These are phyloP conservation scores for Istiophorus platypterus DNA, from an alignment of 2,113 vertebrate species.

Conservation along the genomic window DNA sequence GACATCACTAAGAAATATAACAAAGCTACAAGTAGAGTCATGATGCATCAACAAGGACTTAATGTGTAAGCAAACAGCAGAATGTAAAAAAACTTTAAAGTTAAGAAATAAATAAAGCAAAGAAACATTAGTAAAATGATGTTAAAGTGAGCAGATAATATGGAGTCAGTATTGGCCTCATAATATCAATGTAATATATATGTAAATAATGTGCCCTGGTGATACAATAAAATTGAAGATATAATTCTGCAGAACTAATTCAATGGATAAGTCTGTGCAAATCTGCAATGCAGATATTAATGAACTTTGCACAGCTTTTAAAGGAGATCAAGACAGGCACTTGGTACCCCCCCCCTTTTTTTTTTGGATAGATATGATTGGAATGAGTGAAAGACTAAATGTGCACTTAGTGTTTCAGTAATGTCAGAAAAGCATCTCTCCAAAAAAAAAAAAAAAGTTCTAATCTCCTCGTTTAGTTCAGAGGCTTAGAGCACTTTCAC, in stretches of 20 bases:
- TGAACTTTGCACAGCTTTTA: constrained; percentile 17
- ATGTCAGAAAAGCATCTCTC: constrained; percentile 48
- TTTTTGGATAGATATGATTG: background rate
- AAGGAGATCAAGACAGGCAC: background rate
- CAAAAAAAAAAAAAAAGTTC: constrained; percentile 10
- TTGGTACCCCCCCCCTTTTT: rapidly evolving
- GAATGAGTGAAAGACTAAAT: background rate
- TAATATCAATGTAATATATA: background rate
- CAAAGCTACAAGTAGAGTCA: too few relatives aligned
- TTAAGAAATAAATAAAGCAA: too few relatives aligned
- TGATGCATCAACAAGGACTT: too few relatives aligned
- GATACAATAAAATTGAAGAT: background rate
- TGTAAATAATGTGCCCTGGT: background rate
- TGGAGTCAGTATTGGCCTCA: background rate
- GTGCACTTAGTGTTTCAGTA: constrained; percentile 13
- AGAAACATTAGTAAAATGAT: background rate
- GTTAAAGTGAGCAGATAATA: background rate
- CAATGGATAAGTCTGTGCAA: constrained; percentile 14
- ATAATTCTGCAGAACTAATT: background rate
- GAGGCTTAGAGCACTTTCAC: constrained; percentile 50
- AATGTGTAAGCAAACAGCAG: background rate
- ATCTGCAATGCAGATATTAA: background rate
- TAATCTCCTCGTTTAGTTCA: constrained; percentile 51
- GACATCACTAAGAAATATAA: too few relatives aligned
- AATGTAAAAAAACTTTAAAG: too few relatives aligned